These are phyloP conservation scores for Ailurus styani DNA, from an alignment of 2,113 vertebrate species.

Conservation along the genomic window DNA sequence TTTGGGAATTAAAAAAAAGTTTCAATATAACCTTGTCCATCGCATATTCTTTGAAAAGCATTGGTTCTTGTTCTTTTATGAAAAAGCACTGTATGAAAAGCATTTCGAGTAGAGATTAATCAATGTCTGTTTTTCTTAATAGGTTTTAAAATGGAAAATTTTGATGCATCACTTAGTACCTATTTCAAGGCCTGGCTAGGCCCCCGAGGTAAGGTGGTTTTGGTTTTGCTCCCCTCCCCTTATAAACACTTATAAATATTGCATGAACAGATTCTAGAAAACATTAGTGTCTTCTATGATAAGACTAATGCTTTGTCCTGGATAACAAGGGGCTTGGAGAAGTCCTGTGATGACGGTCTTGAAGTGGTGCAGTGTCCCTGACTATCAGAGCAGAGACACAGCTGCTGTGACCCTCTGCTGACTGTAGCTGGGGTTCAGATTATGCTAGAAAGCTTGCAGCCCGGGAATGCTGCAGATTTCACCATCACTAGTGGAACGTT, in stretches of 20 bases:
- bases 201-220: slow-evolving; percentile 89
- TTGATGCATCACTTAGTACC: slow-evolving; percentile 91
- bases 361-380: not conserved
- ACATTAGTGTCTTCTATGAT: not conserved
- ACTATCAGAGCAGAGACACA: not conserved
- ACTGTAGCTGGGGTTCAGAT: not conserved
- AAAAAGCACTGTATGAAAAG: not conserved
- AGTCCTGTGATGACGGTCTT: not conserved
- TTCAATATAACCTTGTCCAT: not conserved
- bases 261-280: slow-evolving; percentile 25
- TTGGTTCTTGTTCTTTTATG: slow-evolving; percentile 36
- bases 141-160: slow-evolving; percentile 91
- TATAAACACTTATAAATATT: slow-evolving; percentile 32
- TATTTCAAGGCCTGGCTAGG: slow-evolving; percentile 93
- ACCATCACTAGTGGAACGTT: rapidly evolving
- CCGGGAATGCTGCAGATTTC: not conserved
- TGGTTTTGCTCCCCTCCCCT: slow-evolving; percentile 11
- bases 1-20: not conserved
- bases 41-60: slow-evolving; percentile 6
- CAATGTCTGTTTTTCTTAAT: slow-evolving; percentile 67
- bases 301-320: not conserved
- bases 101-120: slow-evolving; percentile 47
- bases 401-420: not conserved
- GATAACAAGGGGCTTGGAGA: not conserved
- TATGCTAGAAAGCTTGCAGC: not conserved